Conservation (phyloP, 1,140 invertebrate species). For the Drosophila paulistorum region DNA sequence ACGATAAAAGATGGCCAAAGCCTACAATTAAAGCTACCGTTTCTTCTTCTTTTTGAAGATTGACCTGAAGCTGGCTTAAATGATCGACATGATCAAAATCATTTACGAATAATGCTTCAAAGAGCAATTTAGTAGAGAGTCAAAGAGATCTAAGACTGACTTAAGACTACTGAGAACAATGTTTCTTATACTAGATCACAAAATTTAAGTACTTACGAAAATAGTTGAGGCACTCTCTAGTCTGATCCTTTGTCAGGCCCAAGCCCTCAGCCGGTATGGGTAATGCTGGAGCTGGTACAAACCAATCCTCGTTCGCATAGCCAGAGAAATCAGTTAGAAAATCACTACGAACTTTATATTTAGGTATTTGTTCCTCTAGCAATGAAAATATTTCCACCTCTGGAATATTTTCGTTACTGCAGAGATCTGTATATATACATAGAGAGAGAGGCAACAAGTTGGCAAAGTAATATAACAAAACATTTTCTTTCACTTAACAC, state of each 20-base stretch:
- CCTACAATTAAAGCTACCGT: too few species aligned
- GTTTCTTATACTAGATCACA: too few species aligned
- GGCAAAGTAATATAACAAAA: slow-evolving; percentile 24
- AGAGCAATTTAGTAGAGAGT: too few species aligned
- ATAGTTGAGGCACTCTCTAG: slow-evolving; percentile 95
- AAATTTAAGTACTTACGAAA: slow-evolving; percentile 91
- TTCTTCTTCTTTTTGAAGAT: too few species aligned
- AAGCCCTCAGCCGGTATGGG: slow-evolving; percentile 89
- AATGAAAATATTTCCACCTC: slow-evolving; percentile 98
- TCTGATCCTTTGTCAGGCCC: slow-evolving; percentile 95
- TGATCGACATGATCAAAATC: too few species aligned
- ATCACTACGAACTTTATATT: slow-evolving; percentile 96
- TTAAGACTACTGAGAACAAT: too few species aligned
- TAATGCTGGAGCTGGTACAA: slow-evolving; percentile 93
- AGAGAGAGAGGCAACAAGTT: slow-evolving; percentile 55
- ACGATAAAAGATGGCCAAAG: too few species aligned
- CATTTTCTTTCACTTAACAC: slow-evolving; percentile 19
- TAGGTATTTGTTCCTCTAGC: slow-evolving; percentile 96
- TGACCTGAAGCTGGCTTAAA: too few species aligned
- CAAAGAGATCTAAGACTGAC: too few species aligned
- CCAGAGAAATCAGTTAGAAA: slow-evolving; percentile 97
- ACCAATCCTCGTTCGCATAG: slow-evolving; percentile 97
- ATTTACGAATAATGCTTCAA: too few species aligned
- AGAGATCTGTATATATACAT: slow-evolving; percentile 88
- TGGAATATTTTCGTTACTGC: slow-evolving; percentile 92